phyloP scores from a whole-genome alignment of 2,797 vertebrate genomes.

The Chlorospingus semifuscus region DNA sequence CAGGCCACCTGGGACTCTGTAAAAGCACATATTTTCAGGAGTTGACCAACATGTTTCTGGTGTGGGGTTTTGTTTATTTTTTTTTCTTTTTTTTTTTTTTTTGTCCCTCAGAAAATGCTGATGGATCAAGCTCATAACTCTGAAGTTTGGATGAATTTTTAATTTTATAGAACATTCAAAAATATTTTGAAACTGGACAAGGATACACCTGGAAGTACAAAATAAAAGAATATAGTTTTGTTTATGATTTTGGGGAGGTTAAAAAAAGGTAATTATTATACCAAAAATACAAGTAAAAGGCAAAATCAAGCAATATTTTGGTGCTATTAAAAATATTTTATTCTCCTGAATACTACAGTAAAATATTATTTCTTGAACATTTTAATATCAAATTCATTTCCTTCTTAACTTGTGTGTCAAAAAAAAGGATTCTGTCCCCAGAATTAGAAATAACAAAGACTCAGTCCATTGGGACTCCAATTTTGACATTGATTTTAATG shows the following conservation, averaged over 20 bases:
- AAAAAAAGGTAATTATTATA: not conserved
- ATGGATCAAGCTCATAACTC: not conserved
- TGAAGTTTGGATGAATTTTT: not conserved
- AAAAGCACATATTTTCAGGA: not conserved
- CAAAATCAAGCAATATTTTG: not conserved
- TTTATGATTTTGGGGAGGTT: not conserved
- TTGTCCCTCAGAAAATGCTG: not conserved
- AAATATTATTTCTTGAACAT: not conserved
- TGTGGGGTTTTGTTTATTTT: rapidly evolving
- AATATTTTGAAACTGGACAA: not conserved
- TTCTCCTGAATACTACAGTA: not conserved
- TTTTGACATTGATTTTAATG: not conserved
- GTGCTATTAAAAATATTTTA: not conserved
- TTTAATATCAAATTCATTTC: not conserved
- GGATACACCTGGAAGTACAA: not conserved
- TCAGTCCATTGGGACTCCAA: not conserved
- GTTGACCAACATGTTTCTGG: not conserved
- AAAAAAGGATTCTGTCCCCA: not conserved
- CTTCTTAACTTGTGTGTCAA: not conserved
- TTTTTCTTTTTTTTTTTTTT: not conserved
- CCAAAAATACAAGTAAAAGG: not conserved
- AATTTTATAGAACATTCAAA: not conserved
- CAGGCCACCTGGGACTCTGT: not conserved
- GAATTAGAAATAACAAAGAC: not conserved
- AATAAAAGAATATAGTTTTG: not conserved